These are phyloP conservation scores for Panagrolaimus sp. DNA, from an alignment of 1,140 invertebrate species.

Conservation along the genomic window DNA sequence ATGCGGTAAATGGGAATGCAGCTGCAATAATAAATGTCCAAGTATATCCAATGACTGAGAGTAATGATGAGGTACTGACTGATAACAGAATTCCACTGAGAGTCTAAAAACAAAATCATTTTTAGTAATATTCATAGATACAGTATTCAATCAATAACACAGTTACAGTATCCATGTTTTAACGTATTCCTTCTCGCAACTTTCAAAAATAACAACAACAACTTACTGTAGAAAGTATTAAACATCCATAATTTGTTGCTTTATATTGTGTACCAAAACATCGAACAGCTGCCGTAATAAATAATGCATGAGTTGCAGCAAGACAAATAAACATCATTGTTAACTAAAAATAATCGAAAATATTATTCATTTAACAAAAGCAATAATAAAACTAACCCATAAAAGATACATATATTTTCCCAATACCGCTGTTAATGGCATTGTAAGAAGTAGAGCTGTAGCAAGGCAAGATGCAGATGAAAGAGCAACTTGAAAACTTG, in stretches of 20 bases:
- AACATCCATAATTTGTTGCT: constrained; percentile 51
- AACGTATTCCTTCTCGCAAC: background rate
- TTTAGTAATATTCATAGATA: background rate
- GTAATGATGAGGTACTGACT: constrained; percentile 46
- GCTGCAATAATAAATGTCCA: constrained; percentile 57
- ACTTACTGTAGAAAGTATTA: constrained; percentile 56
- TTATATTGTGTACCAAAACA: constrained; percentile 55
- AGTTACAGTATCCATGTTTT: background rate
- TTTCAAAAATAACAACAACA: background rate
- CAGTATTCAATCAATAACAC: background rate
- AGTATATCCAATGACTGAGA: constrained; percentile 50
- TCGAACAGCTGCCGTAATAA: constrained; percentile 54
- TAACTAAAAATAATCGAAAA: constrained; percentile 38
- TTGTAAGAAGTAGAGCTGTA: constrained; percentile 53
- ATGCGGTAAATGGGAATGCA: constrained; percentile 55
- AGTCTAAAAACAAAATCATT: constrained; percentile 41
- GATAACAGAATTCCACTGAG: constrained; percentile 47
- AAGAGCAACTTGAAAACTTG: constrained; percentile 57
- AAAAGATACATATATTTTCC: constrained; percentile 51
- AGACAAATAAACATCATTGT: constrained; percentile 53
- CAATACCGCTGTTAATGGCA: constrained; percentile 51
- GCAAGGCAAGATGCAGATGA: constrained; percentile 51
- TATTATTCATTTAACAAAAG: background rate
- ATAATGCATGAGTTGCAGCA: constrained; percentile 55
- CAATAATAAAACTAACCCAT: constrained; percentile 40